Conservation (phyloP, 2,113 vertebrate species). For the Labrus mixtus region DNA sequence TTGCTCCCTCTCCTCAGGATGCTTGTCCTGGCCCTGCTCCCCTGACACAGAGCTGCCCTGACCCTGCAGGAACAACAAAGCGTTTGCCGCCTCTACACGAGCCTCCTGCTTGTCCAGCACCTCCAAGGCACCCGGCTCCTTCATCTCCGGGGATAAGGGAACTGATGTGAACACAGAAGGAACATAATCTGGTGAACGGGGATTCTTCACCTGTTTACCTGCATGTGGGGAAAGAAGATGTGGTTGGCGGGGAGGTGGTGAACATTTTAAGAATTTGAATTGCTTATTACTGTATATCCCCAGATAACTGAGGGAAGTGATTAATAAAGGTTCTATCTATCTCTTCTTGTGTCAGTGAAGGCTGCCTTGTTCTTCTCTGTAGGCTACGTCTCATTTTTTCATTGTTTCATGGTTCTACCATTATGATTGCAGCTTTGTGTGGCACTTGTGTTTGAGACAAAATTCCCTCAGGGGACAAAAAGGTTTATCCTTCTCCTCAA, state of each 20-base stretch:
- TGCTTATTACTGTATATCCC: not conserved
- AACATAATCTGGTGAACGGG: slow-evolving; percentile 82
- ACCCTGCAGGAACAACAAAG: slow-evolving; percentile 82
- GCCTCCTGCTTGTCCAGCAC: slow-evolving; percentile 82
- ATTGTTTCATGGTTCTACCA: no score
- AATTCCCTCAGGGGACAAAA: no score
- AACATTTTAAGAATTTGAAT: not conserved
- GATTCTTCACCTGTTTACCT: slow-evolving; percentile 86
- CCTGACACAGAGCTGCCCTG: slow-evolving; percentile 67
- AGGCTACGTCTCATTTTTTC: no score
- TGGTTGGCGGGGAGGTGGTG: not conserved
- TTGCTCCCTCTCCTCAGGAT: slow-evolving; percentile 27
- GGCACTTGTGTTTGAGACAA: no score
- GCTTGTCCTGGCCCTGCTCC: slow-evolving; percentile 34
- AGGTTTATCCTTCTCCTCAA: no score
- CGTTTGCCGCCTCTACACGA: slow-evolving; percentile 84
- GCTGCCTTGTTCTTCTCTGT: no score
- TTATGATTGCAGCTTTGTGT: no score
- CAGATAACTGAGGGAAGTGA: no score
- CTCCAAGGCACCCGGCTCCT: slow-evolving; percentile 71
- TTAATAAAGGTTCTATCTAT: no score
- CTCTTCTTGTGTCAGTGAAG: no score
- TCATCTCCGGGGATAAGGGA: slow-evolving; percentile 72
- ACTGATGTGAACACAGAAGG: slow-evolving; percentile 78
- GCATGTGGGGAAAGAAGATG: slow-evolving; percentile 16